phyloP scores from a whole-genome alignment of 2,888 invertebrate species.

The Hipparchia sbordonii region DNA sequence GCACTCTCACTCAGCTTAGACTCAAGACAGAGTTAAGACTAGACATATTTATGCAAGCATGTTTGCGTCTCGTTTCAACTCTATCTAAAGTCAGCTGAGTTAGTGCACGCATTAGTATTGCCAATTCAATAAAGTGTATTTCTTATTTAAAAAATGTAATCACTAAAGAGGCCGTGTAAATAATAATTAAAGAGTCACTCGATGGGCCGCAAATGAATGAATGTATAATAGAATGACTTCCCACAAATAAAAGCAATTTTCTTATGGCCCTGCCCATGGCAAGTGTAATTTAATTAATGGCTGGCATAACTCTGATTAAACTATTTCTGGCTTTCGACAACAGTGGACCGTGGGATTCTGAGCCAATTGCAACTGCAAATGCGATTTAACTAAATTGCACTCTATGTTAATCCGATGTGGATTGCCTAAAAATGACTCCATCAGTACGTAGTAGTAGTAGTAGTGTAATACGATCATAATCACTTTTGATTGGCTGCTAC shows the following conservation, averaged over 20 bases:
- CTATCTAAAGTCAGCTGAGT: no score
- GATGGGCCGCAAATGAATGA: conserved; percentile 56
- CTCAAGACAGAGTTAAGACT: no score
- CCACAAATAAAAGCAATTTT: conserved; percentile 77
- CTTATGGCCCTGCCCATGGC: conserved; percentile 63
- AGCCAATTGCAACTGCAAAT: conserved; percentile 23
- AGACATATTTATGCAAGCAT: no score
- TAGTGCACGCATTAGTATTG: no score
- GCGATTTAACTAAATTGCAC: conserved; percentile 41
- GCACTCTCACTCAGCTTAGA: no score
- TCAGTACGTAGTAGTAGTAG: no score
- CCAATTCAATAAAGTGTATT: neutral
- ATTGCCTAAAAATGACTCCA: no score
- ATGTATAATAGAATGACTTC: conserved; percentile 72
- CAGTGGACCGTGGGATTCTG: conserved; percentile 37
- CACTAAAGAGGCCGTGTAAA: conserved; percentile 61
- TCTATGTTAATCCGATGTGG: conserved; percentile 41
- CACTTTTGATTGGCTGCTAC: no score
- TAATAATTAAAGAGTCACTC: conserved; percentile 73
- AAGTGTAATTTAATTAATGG: conserved; percentile 73
- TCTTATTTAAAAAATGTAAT: conserved; percentile 6
- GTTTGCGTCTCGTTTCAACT: no score
- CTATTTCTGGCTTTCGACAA: conserved; percentile 53
- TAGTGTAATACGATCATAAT: no score
- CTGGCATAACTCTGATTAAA: conserved; percentile 70